phyloP scores from a whole-genome alignment of 2,888 invertebrate species.

The Leptinotarsa peninsularis region DNA sequence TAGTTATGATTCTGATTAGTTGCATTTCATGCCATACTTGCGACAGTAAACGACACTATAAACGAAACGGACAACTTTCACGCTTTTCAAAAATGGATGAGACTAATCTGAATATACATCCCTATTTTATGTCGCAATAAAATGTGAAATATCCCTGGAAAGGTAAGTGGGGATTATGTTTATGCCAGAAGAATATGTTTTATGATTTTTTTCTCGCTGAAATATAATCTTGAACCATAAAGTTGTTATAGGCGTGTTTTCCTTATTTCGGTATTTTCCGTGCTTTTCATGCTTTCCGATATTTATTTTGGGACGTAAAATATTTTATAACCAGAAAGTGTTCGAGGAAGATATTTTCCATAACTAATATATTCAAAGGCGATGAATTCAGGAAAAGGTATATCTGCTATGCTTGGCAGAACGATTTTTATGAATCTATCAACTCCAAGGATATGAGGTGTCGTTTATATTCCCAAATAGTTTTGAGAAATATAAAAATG shows the following conservation, averaged over 20 bases:
- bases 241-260: constrained; percentile 36
- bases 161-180: constrained; percentile 52
- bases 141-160: constrained; percentile 41
- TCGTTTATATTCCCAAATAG: neutral
- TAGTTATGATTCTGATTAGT: neutral
- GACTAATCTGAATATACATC: constrained; percentile 51
- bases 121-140: constrained; percentile 48
- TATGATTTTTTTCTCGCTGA: constrained; percentile 45
- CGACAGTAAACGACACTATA: constrained; percentile 30
- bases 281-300: constrained; percentile 20
- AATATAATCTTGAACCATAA: constrained; percentile 31
- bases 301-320: constrained; percentile 23
- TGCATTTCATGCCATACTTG: constrained; percentile 12
- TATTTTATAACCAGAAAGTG: constrained; percentile 23
- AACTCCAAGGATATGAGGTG: neutral
- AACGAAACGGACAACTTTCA: constrained; percentile 25
- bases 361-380: constrained; percentile 16
- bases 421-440: constrained; percentile 14
- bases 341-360: constrained; percentile 20
- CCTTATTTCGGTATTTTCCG: constrained; percentile 21
- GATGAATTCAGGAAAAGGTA: constrained; percentile 8
- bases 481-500: neutral
- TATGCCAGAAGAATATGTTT: constrained; percentile 48
- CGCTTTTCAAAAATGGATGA: constrained; percentile 31
- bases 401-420: neutral